phyloP scores from a whole-genome alignment of 2,797 vertebrate genomes.

The Lagocephalus sceleratus region DNA sequence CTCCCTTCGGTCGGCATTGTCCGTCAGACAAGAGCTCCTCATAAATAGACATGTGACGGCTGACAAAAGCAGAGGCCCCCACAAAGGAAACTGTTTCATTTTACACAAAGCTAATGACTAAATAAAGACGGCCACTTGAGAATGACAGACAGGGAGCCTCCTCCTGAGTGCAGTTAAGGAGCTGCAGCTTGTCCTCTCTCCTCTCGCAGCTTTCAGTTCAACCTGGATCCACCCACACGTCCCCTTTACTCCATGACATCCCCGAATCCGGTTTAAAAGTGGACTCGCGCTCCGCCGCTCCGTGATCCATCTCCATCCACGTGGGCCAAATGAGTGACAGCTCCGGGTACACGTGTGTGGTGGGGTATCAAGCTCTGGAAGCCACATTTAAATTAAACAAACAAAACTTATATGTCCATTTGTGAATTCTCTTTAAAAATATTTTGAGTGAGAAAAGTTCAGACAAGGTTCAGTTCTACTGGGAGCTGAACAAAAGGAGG shows the following conservation, averaged over 20 bases:
- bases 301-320: no score
- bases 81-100: slow-evolving; percentile 58
- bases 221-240: not conserved
- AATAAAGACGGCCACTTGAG: slow-evolving; percentile 63
- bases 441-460: no score
- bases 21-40: slow-evolving; percentile 62
- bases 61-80: slow-evolving; percentile 59
- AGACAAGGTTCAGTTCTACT: no score
- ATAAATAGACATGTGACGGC: slow-evolving; percentile 69
- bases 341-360: no score
- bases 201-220: not conserved
- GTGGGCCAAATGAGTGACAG: no score
- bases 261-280: slow-evolving; percentile 18
- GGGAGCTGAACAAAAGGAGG: no score
- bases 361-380: no score
- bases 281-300: slow-evolving; percentile 30
- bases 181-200: slow-evolving; percentile 20
- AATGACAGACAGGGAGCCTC: slow-evolving; percentile 37
- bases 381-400: no score
- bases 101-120: slow-evolving; percentile 71
- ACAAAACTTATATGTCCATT: no score
- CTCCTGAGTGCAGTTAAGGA: slow-evolving; percentile 36
- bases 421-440: no score
- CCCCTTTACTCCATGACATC: slow-evolving; percentile 13
- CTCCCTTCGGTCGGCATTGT: slow-evolving; percentile 42